Percentiles rank a stretch among this genome's conserved stretches.
Evolutionary conservation across 2,888 invertebrate species (phyloP).

Genomic region (Aphrophora alni): DNA sequence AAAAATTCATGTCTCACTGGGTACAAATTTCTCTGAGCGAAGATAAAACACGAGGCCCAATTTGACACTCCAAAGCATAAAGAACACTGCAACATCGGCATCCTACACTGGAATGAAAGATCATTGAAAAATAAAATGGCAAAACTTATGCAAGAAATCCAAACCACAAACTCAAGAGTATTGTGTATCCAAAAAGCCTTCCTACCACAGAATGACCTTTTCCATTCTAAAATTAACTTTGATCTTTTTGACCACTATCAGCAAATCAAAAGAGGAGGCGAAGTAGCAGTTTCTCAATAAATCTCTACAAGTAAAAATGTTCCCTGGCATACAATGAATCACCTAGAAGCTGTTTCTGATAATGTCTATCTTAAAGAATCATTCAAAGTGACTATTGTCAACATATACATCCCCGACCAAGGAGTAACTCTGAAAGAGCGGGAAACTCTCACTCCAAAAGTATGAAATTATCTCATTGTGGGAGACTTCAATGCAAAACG

Average conservation of each 20-base stretch:
- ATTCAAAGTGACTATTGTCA: not conserved
- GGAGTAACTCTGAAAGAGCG: conserved; percentile 22
- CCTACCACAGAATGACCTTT: too few relatives aligned
- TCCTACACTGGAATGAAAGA: too few relatives aligned
- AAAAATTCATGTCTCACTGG: not conserved
- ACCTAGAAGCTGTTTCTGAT: not conserved
- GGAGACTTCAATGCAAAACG: conserved; percentile 7
- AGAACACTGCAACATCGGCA: not conserved
- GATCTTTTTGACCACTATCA: not conserved
- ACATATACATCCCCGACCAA: not conserved
- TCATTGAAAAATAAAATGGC: too few relatives aligned
- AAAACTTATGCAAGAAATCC: too few relatives aligned
- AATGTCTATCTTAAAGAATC: conserved; percentile 12
- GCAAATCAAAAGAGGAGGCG: conserved; percentile 11
- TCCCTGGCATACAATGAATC: not conserved
- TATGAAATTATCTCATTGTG: not conserved
- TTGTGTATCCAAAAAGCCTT: too few relatives aligned
- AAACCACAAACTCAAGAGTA: too few relatives aligned
- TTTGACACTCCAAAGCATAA: not conserved
- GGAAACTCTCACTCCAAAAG: conserved; percentile 6
- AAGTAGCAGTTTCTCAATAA: not conserved
- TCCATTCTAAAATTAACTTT: too few relatives aligned
- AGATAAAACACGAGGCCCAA: not conserved
- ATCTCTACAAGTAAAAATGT: not conserved
- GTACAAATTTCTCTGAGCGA: not conserved